Conservation (phyloP, 2,113 vertebrate species). For the Anhinga rufa region DNA sequence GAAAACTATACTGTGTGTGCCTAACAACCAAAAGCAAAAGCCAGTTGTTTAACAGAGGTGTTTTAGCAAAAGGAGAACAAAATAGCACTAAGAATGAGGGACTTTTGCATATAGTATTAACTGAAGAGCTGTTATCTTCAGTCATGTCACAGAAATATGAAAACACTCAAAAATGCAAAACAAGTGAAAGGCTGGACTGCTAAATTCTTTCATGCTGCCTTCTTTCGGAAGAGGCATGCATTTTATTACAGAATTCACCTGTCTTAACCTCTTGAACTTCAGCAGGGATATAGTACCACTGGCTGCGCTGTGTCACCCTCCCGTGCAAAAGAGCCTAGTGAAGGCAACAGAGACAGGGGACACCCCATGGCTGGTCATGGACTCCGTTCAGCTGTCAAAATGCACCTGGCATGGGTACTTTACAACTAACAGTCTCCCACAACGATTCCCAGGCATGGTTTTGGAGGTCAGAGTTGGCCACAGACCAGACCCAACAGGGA, state of each 20-base stretch:
- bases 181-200: neutral
- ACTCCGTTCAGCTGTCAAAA: neutral
- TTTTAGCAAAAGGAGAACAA: neutral
- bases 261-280: neutral
- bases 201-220: neutral
- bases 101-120: neutral
- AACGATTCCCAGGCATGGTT: fast-evolving
- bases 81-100: neutral
- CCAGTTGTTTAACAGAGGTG: neutral
- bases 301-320: neutral
- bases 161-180: neutral
- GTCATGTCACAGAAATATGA: neutral
- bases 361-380: neutral
- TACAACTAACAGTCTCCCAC: neutral
- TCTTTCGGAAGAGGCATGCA: neutral
- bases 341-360: neutral
- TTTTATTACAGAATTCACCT: neutral
- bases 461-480: neutral
- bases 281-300: neutral
- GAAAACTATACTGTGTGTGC: neutral
- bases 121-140: neutral
- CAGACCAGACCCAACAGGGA: neutral
- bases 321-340: fast-evolving
- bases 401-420: neutral
- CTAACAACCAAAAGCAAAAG: neutral